Conservation (phyloP, 1,140 invertebrate genomes). For the Drosophila melanogaster region Release_6_plus_ISO1_MT NT_037436.4:19660001-19660500, state of each 20-base stretch:
- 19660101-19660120: constrained; percentile 72
- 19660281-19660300: constrained; percentile 70
- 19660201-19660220: constrained; percentile 60
- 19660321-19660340: constrained; percentile 3
- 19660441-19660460: no score
- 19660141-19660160: constrained; percentile 26
- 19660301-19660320: constrained; percentile 45
- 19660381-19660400: constrained; percentile 19
- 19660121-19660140: constrained; percentile 19
- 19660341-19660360: not conserved
- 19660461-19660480: no score
- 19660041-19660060: constrained; percentile 73
- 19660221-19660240: constrained; percentile 37
- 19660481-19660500: no score
- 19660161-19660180: constrained; percentile 42
- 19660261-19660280: constrained; percentile 69
- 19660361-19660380: not conserved
- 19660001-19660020: constrained; percentile 35
- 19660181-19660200: constrained; percentile 76
- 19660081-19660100: constrained; percentile 75
- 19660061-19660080: constrained; percentile 65
- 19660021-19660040: constrained; percentile 71
- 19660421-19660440: not conserved
- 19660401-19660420: not conserved
- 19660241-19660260: constrained; percentile 35